Conservation (phyloP, 2,797 vertebrate genomes). For the Danio tinwini region DNA sequence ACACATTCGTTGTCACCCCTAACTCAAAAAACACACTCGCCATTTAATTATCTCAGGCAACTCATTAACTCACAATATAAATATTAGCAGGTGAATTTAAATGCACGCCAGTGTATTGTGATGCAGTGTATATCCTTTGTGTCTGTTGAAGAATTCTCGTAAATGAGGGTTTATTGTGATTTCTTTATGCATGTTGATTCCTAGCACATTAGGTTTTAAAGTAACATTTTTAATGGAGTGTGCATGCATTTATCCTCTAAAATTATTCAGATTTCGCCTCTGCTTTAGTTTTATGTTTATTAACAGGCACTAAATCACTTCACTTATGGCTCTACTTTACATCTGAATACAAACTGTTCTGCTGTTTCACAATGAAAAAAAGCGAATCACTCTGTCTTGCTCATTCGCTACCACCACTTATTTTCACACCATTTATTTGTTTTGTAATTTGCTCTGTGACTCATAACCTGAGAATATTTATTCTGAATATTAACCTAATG, state of each 20-base stretch:
- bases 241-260: constrained; percentile 35
- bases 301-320: constrained; percentile 42
- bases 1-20: constrained; percentile 37
- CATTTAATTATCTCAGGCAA: constrained; percentile 55
- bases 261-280: constrained; percentile 42
- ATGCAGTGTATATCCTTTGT: constrained; percentile 38
- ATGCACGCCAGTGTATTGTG: constrained; percentile 42
- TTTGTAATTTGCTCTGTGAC: constrained; percentile 50
- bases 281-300: constrained; percentile 24
- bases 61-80: constrained; percentile 59
- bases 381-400: constrained; percentile 41
- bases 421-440: constrained; percentile 39
- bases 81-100: constrained; percentile 58
- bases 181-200: constrained; percentile 42
- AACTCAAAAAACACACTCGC: constrained; percentile 43
- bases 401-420: constrained; percentile 35
- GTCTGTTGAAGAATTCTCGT: constrained; percentile 1
- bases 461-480: constrained; percentile 54
- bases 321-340: constrained; percentile 47
- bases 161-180: constrained; percentile 25
- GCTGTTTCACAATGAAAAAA: constrained; percentile 27
- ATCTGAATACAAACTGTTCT: constrained; percentile 50
- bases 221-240: constrained; percentile 35
- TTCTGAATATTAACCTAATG: constrained; percentile 52
- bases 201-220: constrained; percentile 43